Percentiles rank a stretch among this genome's conserved stretches.
phyloP scores from a whole-genome alignment of 2,888 invertebrate species.

The Urechis unicinctus region DNA sequence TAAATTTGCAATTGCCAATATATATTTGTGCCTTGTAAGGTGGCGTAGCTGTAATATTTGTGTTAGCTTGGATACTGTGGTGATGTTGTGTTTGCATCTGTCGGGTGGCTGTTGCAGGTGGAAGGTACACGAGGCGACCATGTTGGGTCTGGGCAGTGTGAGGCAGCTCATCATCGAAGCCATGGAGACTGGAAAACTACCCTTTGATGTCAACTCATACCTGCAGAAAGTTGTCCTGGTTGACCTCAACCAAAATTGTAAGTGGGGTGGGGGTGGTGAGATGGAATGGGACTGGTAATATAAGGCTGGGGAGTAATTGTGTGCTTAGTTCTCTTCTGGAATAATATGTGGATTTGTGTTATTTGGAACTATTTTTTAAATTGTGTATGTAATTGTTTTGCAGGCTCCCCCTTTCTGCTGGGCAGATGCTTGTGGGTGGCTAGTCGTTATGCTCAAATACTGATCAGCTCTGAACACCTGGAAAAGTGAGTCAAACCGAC shows the following conservation, averaged over 20 bases:
- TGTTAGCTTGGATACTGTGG: background rate
- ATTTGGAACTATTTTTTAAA: too few relatives aligned
- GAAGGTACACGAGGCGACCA: constrained; percentile 64
- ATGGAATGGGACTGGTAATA: too few relatives aligned
- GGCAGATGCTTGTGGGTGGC: constrained; percentile 59
- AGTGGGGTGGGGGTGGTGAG: too few relatives aligned
- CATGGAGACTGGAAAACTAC: constrained; percentile 38
- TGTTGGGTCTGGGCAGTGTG: constrained; percentile 60
- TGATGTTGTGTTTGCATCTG: background rate
- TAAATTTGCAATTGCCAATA: too few relatives aligned
- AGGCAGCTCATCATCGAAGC: constrained; percentile 53
- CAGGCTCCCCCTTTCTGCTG: constrained; percentile 54
- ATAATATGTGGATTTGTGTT: too few relatives aligned
- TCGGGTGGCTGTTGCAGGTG: constrained; percentile 55
- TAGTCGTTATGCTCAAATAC: constrained; percentile 56
- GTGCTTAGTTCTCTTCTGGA: too few relatives aligned
- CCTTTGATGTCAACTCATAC: constrained; percentile 49
- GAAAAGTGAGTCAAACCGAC: constrained; percentile 38
- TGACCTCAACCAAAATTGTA: constrained; percentile 51
- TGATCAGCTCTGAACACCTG: too few relatives aligned
- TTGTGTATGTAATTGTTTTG: too few relatives aligned
- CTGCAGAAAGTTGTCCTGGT: constrained; percentile 55
- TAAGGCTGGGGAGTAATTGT: too few relatives aligned
- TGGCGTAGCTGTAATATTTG: background rate
- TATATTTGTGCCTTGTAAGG: too few relatives aligned